phyloP scores from a whole-genome alignment of 2,797 vertebrate genomes.

The Hemibagrus guttatus region DNA sequence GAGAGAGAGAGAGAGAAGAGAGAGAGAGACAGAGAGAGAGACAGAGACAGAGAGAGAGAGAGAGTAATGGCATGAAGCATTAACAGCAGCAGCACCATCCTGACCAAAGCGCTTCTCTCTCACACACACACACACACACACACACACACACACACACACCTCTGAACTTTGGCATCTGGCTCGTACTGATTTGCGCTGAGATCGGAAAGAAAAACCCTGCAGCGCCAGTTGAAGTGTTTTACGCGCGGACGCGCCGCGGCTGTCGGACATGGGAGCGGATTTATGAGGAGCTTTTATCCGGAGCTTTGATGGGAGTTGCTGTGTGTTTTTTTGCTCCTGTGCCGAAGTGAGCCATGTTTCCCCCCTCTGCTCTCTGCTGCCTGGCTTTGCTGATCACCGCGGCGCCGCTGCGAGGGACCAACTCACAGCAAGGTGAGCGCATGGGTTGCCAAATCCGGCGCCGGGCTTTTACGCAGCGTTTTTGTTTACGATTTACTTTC shows the following conservation, averaged over 20 bases:
- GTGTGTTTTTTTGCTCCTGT: not conserved
- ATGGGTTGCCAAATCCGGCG: conserved; percentile 28
- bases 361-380: conserved; percentile 54
- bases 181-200: conserved; percentile 56
- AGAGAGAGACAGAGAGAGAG: not conserved
- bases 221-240: conserved; percentile 11
- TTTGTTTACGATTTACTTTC: not conserved
- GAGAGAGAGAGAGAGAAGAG: conserved; percentile 65
- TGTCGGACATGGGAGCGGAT: conserved; percentile 77
- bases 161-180: conserved; percentile 51
- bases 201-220: conserved; percentile 21
- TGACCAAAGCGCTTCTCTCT: conserved; percentile 60
- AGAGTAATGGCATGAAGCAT: conserved; percentile 75
- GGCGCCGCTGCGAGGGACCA: conserved; percentile 67
- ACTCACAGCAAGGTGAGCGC: conserved; percentile 80
- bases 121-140: conserved; percentile 14
- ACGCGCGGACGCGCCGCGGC: conserved; percentile 57
- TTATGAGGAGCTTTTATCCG: conserved; percentile 27
- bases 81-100: conserved; percentile 62
- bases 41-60: not conserved
- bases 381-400: conserved; percentile 74
- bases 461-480: not conserved
- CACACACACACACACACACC: not conserved
- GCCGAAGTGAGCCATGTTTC: conserved; percentile 35
- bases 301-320: conserved; percentile 36